phyloP scores from a whole-genome alignment of 2,888 invertebrate species.

The Tinea trinotella region DNA sequence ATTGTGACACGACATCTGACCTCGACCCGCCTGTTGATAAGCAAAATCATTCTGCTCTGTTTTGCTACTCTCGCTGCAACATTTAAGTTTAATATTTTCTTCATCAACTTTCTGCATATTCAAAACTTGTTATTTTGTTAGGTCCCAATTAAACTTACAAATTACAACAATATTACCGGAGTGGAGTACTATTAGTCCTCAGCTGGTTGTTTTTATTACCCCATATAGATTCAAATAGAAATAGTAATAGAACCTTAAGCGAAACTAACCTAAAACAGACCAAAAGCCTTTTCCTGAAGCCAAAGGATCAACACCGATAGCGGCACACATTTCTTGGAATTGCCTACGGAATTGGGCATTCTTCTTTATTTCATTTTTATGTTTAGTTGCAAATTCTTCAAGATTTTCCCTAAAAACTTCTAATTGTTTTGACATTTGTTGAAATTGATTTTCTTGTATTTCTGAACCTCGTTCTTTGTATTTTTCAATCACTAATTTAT shows the following conservation, averaged over 20 bases:
- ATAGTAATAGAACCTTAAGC: neutral
- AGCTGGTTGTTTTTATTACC: no score
- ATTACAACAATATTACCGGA: no score
- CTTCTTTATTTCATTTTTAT: conserved; percentile 94
- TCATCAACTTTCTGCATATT: no score
- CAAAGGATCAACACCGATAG: conserved; percentile 98
- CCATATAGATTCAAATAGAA: no score
- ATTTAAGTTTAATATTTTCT: no score
- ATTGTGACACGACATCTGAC: no score
- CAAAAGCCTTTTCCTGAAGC: conserved; percentile 98
- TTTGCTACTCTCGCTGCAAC: no score
- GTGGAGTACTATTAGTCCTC: no score
- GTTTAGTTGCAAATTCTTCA: conserved; percentile 96
- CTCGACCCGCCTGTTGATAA: no score
- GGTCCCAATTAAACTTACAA: no score
- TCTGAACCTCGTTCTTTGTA: conserved; percentile 93
- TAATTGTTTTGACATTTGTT: conserved; percentile 94
- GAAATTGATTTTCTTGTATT: conserved; percentile 92
- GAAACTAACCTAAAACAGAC: conserved; percentile 83
- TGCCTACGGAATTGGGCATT: conserved; percentile 95
- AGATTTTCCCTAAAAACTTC: conserved; percentile 92
- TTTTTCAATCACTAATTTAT: conserved; percentile 88
- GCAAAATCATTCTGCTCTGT: no score
- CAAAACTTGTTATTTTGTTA: no score
- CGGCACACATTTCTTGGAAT: conserved; percentile 99